phyloP scores from a whole-genome alignment of 1,140 invertebrate species.

The Lordiphosa collinella region DNA sequence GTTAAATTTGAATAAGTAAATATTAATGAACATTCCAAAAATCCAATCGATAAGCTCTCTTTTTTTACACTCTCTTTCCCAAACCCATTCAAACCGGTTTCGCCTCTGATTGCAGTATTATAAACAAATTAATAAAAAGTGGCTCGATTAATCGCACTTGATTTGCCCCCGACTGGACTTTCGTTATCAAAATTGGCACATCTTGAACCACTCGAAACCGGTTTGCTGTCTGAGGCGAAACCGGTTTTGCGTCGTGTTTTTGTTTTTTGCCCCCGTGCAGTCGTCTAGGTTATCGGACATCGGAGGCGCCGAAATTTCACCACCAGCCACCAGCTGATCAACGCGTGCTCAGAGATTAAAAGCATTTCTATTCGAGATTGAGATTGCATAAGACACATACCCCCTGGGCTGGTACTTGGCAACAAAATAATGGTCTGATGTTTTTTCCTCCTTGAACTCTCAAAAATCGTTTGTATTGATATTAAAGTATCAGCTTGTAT shows the following conservation, averaged over 20 bases:
- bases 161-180: conserved; percentile 20
- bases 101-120: neutral
- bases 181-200: conserved; percentile 65
- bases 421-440: conserved; percentile 18
- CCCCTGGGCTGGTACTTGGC: conserved; percentile 7
- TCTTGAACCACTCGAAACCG: conserved; percentile 44
- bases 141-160: conserved; percentile 30
- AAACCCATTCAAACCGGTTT: conserved; percentile 27
- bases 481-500: neutral
- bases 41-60: conserved; percentile 28
- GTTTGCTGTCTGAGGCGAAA: conserved; percentile 33
- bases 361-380: conserved; percentile 2
- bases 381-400: neutral
- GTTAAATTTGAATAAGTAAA: conserved; percentile 25
- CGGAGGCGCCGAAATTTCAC: conserved; percentile 34
- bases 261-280: conserved; percentile 38
- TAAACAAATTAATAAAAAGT: conserved; percentile 35
- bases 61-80: conserved; percentile 11
- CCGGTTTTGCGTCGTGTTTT: conserved; percentile 37
- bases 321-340: conserved; percentile 22
- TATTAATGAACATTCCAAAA: conserved; percentile 37
- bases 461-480: conserved; percentile 2
- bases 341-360: conserved; percentile 35
- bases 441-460: conserved; percentile 6
- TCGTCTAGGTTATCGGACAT: conserved; percentile 35